These are phyloP conservation scores for Plebejus anna DNA, from an alignment of 2,888 invertebrate species.

Conservation along the genomic window DNA sequence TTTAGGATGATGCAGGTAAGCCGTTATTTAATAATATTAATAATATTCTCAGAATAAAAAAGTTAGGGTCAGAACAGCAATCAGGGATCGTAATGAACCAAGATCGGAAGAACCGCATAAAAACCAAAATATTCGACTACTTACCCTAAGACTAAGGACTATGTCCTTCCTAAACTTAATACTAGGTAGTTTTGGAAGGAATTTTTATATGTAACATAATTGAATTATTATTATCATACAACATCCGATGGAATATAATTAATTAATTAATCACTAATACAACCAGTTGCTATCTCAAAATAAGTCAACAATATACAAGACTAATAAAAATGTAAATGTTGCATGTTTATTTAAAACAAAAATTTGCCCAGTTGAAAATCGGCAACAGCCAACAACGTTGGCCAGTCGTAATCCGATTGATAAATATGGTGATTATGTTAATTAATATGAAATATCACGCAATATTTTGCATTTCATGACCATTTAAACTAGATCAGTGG, in stretches of 20 bases:
- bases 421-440: constrained; percentile 23
- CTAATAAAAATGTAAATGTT: constrained; percentile 9
- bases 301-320: not conserved
- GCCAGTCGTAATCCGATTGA: constrained; percentile 20
- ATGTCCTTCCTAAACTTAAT: too few species aligned
- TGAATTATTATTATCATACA: too few species aligned
- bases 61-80: not conserved
- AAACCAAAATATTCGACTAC: not conserved
- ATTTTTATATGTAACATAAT: not conserved
- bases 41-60: not conserved
- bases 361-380: constrained; percentile 16
- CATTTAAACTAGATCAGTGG: constrained; percentile 19
- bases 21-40: not conserved
- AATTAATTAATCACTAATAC: not conserved
- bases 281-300: not conserved
- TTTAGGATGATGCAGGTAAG: constrained; percentile 52
- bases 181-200: not conserved
- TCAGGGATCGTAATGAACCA: not conserved
- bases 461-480: constrained; percentile 20
- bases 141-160: not conserved
- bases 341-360: constrained; percentile 14
- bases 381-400: not conserved
- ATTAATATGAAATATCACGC: constrained; percentile 23
- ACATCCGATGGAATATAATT: constrained; percentile 4
- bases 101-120: not conserved